Evolutionary conservation across 2,797 vertebrate species (phyloP), one percentile per base, ranked within the genome.

Genomic region (Taeniopygia guttata): DNA sequence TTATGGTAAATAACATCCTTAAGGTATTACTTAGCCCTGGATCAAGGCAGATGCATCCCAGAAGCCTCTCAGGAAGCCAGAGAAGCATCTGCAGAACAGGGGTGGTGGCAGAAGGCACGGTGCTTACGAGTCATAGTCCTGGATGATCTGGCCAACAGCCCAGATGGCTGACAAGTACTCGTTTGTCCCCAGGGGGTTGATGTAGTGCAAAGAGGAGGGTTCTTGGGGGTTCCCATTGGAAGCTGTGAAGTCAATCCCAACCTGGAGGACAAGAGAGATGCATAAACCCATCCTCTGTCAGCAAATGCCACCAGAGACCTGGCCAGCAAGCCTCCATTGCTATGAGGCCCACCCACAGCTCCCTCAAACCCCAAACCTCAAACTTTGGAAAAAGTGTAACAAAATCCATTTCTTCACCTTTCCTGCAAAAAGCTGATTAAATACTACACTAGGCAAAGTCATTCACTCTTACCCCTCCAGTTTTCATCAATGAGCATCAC

Each of bases 201-300:
- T 99, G 93, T 99, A 98, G 97, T 99, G 99, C 95, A 99, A 98
- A 72, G 99, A 99, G 26, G 99, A 99, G 9, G 99, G 98, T 90
- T 99, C 99, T 4, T 98, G 97, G 5, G 99, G 99, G 94, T 98
- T 99, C 88, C 99, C 99, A 0, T 99, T 99, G 93, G 99, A 99
- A 43, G 99, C 99, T 34, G 99, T 99, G 97, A 99, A 99, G 97
- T 99, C 99, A 76, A 99, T 99, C 49, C 99, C 99, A 22, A 99
- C 99, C 99, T 99, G 94, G 72, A 94, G 59, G 64, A 54, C 17
- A 46, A 81, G 49, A 76, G 12, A 95, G 76, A 80, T 62, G 66
- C 63, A 91, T 4, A 89, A 79, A 74, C 4, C 16, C 16, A 1
- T 16, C 11, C 43, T 67, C 69, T 5, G 3, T 90, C 12, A 89